A percentile compares a stretch with the other conserved stretches of the same genome.
Conservation (phyloP, 1,140 invertebrate genomes). For the Lordiphosa clarofinis region DNA sequence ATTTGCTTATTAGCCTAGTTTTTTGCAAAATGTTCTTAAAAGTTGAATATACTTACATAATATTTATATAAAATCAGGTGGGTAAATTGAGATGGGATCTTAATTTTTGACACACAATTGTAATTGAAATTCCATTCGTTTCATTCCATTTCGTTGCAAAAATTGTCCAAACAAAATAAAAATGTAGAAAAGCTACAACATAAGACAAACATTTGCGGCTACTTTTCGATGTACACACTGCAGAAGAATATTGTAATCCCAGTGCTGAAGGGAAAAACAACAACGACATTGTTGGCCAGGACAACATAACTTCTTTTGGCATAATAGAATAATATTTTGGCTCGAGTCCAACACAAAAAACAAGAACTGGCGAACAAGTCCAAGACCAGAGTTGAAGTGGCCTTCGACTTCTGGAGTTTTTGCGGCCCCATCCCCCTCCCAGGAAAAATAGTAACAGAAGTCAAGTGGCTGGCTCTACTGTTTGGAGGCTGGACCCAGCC, state of each 20-base stretch:
- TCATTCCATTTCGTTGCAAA: not conserved
- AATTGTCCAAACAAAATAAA: slow-evolving; percentile 11
- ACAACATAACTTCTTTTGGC: slow-evolving; percentile 52
- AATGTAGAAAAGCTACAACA: not conserved
- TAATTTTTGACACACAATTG: no score
- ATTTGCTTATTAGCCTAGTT: no score
- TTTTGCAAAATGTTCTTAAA: no score
- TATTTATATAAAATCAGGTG: no score
- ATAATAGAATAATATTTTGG: slow-evolving; percentile 62
- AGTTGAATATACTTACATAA: no score
- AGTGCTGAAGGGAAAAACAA: slow-evolving; percentile 23
- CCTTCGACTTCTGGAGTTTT: slow-evolving; percentile 30
- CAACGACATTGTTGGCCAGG: not conserved
- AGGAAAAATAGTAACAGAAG: slow-evolving; percentile 38
- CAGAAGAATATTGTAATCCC: slow-evolving; percentile 38
- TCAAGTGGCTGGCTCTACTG: slow-evolving; percentile 17
- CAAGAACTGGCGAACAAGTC: slow-evolving; percentile 9
- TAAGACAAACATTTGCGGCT: slow-evolving; percentile 36
- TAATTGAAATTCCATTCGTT: no score
- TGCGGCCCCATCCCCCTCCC: slow-evolving; percentile 39
- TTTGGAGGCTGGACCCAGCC: slow-evolving; percentile 21
- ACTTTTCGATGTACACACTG: slow-evolving; percentile 33
- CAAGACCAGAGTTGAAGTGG: slow-evolving; percentile 45
- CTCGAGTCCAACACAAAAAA: slow-evolving; percentile 29
- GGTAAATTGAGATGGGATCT: no score